These are phyloP conservation scores for Limnephilus marmoratus DNA, from an alignment of 2,888 invertebrate genomes.

Conservation along the genomic window DNA sequence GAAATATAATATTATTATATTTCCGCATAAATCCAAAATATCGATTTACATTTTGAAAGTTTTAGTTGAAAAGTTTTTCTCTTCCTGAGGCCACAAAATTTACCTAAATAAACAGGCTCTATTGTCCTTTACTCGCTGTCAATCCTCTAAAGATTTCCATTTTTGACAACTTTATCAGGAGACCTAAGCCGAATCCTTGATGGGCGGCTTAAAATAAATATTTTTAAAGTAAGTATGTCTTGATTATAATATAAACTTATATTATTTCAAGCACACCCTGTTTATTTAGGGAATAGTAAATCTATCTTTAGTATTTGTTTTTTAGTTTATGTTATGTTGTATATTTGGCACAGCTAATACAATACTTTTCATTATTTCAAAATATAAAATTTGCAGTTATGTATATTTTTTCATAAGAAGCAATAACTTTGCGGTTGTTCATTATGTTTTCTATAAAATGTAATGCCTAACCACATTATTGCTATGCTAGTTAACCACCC, in stretches of 20 bases:
- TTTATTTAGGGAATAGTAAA: not conserved
- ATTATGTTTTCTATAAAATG: too few relatives aligned
- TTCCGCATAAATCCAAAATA: not conserved
- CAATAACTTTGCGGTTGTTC: too few relatives aligned
- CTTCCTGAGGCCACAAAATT: not conserved
- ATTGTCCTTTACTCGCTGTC: not conserved
- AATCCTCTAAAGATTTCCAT: not conserved
- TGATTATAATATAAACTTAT: not conserved
- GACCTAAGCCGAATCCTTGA: not conserved
- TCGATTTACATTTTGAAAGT: not conserved
- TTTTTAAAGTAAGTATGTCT: not conserved
- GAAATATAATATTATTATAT: not conserved
- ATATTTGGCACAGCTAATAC: too few relatives aligned
- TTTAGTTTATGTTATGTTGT: too few relatives aligned
- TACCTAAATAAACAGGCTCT: not conserved
- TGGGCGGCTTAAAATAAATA: not conserved
- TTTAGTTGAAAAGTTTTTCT: not conserved
- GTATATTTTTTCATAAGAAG: too few relatives aligned
- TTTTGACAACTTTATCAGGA: slow-evolving; percentile 11
- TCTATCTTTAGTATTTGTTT: not conserved
- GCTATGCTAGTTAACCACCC: too few relatives aligned
- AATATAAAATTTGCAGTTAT: too few relatives aligned
- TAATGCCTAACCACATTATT: too few relatives aligned
- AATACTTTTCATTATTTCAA: too few relatives aligned
- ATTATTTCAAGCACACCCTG: not conserved